Evolutionary conservation across 2,797 vertebrate species (phyloP), one percentile per base, ranked within the genome.

Genomic region (Characodon lateralis): DNA sequence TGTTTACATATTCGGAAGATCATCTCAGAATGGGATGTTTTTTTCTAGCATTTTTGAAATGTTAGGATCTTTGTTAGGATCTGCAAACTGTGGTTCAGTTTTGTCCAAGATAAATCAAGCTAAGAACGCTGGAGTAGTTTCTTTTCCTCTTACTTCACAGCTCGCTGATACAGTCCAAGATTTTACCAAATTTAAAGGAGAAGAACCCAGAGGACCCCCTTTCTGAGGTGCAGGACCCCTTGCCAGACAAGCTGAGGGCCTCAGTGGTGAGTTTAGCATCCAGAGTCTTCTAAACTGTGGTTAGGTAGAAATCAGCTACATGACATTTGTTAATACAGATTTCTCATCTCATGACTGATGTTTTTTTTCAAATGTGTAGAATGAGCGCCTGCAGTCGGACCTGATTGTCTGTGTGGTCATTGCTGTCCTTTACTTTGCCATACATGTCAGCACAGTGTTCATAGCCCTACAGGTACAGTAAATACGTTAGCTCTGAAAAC

Each of bases 361-460:
- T 88, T 73, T 83, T 76, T 90, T 86, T 72, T 85, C 51, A 13
- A 82, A 90, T 61, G 55, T 31, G 2, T 86, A 99, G 98, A 99
- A 97, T 80, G 98, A 99, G 87, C 96, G 98, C 53, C 93, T 99
- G 68, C 98, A 99, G 90, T 99, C 98, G 2, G 98, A 99, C 94
- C 93, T 99, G 87, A 97, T 99, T 22, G 97, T 99, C 72, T 99
- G 98, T 82, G 85, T 98, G 68, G 95, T 98, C 73, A 97, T 99
- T 59, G 98, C 97, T 71, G 97, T 99, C 78, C 96, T 99, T 78
- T 99, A 98, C 94, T 99, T 99, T 77, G 98, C 98, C 89, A 98
- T 99, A 93, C 98, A 99, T 0, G 98, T 99, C 91, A 99, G 98
- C 95, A 99, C 98, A 0, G 98, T 99, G 80, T 99, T 99, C 93